A percentile compares a stretch with the other conserved stretches of the same genome.
Evolutionary conservation across 2,888 invertebrate species (phyloP).

Genomic region (Brachypalpus laphriformis): DNA sequence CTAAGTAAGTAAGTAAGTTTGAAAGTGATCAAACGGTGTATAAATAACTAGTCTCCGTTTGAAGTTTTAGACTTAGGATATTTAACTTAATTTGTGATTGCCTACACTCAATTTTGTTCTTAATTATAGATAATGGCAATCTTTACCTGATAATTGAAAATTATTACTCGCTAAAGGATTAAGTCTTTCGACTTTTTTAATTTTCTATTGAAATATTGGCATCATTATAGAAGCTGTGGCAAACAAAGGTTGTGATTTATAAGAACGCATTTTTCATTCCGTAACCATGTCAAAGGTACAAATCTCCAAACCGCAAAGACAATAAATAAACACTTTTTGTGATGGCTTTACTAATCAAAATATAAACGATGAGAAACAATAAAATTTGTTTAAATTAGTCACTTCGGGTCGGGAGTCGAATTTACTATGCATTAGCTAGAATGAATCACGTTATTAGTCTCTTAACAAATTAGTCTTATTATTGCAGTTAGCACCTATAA

Average conservation of each 20-base stretch:
- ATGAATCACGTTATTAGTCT: conserved; percentile 14
- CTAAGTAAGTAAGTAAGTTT: too few relatives aligned
- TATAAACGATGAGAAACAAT: conserved; percentile 39
- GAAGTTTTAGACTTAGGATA: too few relatives aligned
- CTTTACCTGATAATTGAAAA: too few relatives aligned
- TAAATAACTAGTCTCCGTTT: too few relatives aligned
- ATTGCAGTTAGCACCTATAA: conserved; percentile 10
- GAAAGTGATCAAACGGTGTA: too few relatives aligned
- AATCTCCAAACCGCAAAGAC: conserved; percentile 14
- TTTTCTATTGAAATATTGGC: too few relatives aligned
- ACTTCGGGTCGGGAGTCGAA: neutral
- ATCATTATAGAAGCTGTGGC: neutral
- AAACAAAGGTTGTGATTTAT: neutral
- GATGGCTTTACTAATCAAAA: conserved; percentile 18
- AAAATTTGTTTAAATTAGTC: conserved; percentile 24
- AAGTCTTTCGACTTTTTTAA: too few relatives aligned
- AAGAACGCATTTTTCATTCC: neutral
- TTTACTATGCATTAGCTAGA: neutral
- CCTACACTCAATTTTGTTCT: too few relatives aligned
- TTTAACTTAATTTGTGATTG: too few relatives aligned
- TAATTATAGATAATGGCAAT: too few relatives aligned
- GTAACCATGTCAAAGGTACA: neutral
- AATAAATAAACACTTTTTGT: conserved; percentile 25
- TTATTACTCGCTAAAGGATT: too few relatives aligned
- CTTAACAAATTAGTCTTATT: neutral